Percentiles rank a stretch among this genome's conserved stretches.
Evolutionary conservation across 2,888 invertebrate species (phyloP).

Genomic region (Schrankia costaestrigalis): DNA sequence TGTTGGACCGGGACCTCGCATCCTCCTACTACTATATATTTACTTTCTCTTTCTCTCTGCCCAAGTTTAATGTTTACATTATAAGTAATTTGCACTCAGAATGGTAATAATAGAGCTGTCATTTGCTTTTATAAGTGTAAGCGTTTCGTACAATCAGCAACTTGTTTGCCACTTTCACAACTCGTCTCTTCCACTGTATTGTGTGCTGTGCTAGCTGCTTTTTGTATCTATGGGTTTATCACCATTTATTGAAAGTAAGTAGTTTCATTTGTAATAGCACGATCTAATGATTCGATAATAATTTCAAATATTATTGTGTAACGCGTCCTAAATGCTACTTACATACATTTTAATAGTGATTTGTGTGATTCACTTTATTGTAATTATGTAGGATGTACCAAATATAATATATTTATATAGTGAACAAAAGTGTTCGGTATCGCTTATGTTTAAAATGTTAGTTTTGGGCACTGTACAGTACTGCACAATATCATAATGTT

Average conservation of each 20-base stretch:
- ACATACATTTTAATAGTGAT: conserved; percentile 18
- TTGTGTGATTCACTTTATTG: conserved; percentile 23
- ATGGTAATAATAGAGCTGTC: conserved; percentile 81
- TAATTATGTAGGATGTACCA: conserved; percentile 24
- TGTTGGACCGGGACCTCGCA: conserved; percentile 33
- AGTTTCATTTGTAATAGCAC: conserved; percentile 70
- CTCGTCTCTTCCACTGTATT: conserved; percentile 78
- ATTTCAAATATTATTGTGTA: conserved; percentile 25
- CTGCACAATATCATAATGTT: conserved; percentile 56
- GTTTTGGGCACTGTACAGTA: conserved; percentile 70
- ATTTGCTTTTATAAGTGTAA: conserved; percentile 78
- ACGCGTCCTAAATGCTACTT: conserved; percentile 27
- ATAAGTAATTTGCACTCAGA: conserved; percentile 71
- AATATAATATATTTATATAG: conserved; percentile 14
- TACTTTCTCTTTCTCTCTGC: conserved; percentile 67
- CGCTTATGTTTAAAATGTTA: conserved; percentile 49
- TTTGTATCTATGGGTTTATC: conserved; percentile 79
- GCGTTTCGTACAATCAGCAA: conserved; percentile 77
- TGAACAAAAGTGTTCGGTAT: conserved; percentile 17
- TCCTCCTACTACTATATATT: conserved; percentile 29
- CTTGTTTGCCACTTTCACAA: conserved; percentile 77
- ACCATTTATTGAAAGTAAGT: conserved; percentile 73
- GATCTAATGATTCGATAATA: conserved; percentile 52
- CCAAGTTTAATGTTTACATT: conserved; percentile 61
- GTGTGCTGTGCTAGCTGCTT: conserved; percentile 81